Percentiles rank a stretch among this genome's conserved stretches.
Evolutionary conservation across 2,888 invertebrate genomes (phyloP).

Genomic region (Acheta domesticus): DNA sequence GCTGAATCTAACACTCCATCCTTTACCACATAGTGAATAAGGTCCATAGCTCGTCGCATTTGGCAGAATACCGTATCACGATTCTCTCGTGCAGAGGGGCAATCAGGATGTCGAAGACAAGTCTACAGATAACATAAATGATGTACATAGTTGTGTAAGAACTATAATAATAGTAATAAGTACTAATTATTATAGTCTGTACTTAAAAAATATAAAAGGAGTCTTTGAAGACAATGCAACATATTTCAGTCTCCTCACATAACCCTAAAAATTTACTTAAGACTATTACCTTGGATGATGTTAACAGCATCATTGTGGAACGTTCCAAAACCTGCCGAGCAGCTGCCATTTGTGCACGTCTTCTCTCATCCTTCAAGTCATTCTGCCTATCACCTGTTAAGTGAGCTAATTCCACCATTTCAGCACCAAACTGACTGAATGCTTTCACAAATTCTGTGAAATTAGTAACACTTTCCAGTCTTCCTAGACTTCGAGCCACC

Average conservation of each 20-base stretch:
- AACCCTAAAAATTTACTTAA: too few species aligned
- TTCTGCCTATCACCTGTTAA: constrained; percentile 80
- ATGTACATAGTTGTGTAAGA: not conserved
- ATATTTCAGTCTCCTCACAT: too few species aligned
- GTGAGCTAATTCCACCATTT: constrained; percentile 98
- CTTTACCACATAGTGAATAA: constrained; percentile 94
- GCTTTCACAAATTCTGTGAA: constrained; percentile 98
- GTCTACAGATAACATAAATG: constrained; percentile 56
- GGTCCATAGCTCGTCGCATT: constrained; percentile 94
- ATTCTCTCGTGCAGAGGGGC: constrained; percentile 88
- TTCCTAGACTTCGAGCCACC: constrained; percentile 77
- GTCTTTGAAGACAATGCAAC: too few species aligned
- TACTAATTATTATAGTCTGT: not conserved
- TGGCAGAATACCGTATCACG: constrained; percentile 97
- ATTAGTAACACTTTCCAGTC: constrained; percentile 82
- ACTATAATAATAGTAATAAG: constrained; percentile 4
- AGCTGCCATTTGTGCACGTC: constrained; percentile 93
- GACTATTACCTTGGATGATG: constrained; percentile 81
- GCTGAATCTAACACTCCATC: constrained; percentile 78
- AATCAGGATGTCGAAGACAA: constrained; percentile 90
- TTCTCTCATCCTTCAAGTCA: constrained; percentile 86
- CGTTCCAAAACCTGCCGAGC: constrained; percentile 92
- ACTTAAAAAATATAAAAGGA: too few species aligned
- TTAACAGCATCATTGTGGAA: constrained; percentile 94
- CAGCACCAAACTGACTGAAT: constrained; percentile 96